These are phyloP conservation scores for Pseudococcus viburni DNA, from an alignment of 2,888 invertebrate genomes.

Conservation along the genomic window DNA sequence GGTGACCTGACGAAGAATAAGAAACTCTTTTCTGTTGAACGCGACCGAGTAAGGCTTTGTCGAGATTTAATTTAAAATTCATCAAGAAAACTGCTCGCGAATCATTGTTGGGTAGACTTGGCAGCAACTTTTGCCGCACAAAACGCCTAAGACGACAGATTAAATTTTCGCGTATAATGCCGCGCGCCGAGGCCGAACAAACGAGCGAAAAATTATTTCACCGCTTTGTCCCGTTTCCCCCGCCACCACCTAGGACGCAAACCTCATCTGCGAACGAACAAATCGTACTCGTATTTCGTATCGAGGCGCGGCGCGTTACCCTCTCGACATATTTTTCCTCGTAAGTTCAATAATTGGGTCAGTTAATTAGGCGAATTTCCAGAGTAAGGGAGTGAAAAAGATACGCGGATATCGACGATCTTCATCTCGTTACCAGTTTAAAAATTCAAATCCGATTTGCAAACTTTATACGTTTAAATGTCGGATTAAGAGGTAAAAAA, in stretches of 20 bases:
- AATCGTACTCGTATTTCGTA: conserved; percentile 3
- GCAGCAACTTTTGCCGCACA: conserved; percentile 40
- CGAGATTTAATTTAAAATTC: conserved; percentile 39
- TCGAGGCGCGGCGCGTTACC: neutral
- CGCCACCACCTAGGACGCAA: no score
- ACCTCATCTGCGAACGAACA: no score
- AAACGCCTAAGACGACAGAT: conserved; percentile 32
- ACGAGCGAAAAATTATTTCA: conserved; percentile 47
- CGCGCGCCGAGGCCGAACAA: neutral
- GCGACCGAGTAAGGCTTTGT: neutral
- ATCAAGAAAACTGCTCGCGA: conserved; percentile 33
- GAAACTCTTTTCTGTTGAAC: neutral
- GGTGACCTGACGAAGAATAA: conserved; percentile 11
- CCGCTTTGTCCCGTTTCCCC: neutral
- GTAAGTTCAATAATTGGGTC: neutral
- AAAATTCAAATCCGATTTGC: conserved; percentile 4
- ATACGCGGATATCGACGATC: neutral
- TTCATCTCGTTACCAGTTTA: neutral
- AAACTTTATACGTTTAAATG: neutral
- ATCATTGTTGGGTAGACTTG: conserved; percentile 39
- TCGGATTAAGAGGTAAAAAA: neutral
- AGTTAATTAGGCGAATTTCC: neutral
- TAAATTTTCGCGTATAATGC: conserved; percentile 33
- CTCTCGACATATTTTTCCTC: neutral
- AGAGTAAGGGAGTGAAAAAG: neutral